phyloP scores from a whole-genome alignment of 1,140 invertebrate genomes.

The Thaumatotibia leucotreta region DNA sequence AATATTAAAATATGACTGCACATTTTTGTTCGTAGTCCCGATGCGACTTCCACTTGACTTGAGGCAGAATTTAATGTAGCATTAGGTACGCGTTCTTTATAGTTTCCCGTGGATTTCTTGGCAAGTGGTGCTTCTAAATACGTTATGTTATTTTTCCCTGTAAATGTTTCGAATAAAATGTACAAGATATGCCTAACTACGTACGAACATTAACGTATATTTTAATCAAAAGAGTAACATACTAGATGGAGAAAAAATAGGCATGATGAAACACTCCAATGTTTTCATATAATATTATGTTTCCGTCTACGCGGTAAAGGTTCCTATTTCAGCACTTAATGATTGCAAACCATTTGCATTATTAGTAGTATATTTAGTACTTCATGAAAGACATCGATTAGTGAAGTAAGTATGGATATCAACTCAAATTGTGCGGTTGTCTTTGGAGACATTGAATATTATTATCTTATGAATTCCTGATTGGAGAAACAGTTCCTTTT shows the following conservation, averaged over 20 bases:
- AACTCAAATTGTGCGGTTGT: not conserved
- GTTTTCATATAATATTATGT: not conserved
- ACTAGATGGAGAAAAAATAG: not conserved
- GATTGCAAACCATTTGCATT: too few relatives aligned
- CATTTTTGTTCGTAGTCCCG: not conserved
- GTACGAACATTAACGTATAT: not conserved
- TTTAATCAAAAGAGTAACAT: slow-evolving; percentile 8
- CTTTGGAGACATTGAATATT: not conserved
- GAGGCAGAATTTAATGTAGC: not conserved
- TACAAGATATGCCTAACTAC: not conserved
- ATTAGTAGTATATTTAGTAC: too few relatives aligned
- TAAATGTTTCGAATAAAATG: not conserved
- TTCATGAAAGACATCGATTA: not conserved
- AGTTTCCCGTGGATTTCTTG: not conserved
- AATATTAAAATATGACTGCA: not conserved
- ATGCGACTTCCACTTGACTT: not conserved
- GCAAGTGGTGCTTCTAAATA: not conserved
- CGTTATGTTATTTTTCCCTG: not conserved
- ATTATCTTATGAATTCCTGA: not conserved
- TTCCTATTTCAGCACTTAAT: not conserved
- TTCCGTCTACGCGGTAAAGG: not conserved
- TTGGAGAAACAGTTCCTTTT: not conserved
- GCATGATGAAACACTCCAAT: not conserved
- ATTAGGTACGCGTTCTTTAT: not conserved
- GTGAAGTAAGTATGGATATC: not conserved